These are phyloP conservation scores for Vipera ursinii DNA, from an alignment of 2,797 vertebrate species.

Conservation along the genomic window DNA sequence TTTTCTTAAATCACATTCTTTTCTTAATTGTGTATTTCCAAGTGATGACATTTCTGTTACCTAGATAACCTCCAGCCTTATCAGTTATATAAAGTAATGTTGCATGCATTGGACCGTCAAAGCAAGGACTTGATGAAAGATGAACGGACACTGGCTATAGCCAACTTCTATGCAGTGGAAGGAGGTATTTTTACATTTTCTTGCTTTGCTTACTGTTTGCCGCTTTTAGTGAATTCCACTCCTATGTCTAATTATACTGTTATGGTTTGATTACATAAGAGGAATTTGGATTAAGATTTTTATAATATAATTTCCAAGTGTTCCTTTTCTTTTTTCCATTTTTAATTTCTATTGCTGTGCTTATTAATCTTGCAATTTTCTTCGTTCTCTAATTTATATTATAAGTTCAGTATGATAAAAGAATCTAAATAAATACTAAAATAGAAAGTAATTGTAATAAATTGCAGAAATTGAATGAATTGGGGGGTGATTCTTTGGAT, in stretches of 20 bases:
- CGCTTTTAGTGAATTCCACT: background rate
- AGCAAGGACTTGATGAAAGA: constrained; percentile 67
- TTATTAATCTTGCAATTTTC: background rate
- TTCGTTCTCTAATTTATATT: background rate
- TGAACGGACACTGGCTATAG: constrained; percentile 71
- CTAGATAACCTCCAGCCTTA: constrained; percentile 72
- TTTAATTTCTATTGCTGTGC: background rate
- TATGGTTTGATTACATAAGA: background rate
- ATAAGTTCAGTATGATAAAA: background rate
- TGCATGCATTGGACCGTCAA: constrained; percentile 72
- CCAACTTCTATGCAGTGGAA: constrained; percentile 72
- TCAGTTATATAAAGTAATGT: constrained; percentile 73
- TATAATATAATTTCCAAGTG: background rate
- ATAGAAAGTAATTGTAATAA: background rate
- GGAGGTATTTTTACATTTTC: constrained; percentile 72
- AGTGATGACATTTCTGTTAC: background rate
- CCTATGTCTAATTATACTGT: background rate
- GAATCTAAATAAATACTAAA: background rate
- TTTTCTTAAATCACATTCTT: background rate
- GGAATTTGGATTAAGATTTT: background rate
- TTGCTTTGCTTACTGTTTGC: background rate
- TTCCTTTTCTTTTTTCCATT: background rate
- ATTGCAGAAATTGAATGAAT: background rate
- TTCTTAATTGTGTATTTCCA: background rate
- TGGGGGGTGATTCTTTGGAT: background rate